Percentiles rank a stretch among this genome's conserved stretches.
These are phyloP conservation scores for Tricholauxania praeusta DNA, from an alignment of 2,888 invertebrate genomes.

Conservation along the genomic window DNA sequence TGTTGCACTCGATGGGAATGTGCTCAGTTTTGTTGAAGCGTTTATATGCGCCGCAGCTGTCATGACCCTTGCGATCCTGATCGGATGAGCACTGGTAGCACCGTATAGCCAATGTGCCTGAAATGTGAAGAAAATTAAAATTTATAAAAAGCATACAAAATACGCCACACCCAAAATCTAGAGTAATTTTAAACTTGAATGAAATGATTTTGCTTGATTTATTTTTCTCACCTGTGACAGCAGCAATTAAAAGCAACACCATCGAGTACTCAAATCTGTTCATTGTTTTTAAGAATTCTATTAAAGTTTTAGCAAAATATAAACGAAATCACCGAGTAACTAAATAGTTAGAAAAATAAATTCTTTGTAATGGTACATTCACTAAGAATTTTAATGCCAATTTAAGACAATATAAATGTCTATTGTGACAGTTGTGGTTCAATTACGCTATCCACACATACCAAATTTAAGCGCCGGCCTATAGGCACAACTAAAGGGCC, in stretches of 20 bases:
- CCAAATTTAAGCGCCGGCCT: no score
- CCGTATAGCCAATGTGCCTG: slow-evolving; percentile 74
- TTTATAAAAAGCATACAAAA: neutral
- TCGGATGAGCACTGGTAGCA: slow-evolving; percentile 95
- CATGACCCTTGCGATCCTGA: slow-evolving; percentile 79
- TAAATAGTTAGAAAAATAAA: no score
- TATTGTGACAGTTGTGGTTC: no score
- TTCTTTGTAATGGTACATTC: no score
- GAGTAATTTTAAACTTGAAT: neutral
- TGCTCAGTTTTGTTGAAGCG: slow-evolving; percentile 87
- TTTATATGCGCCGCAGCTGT: slow-evolving; percentile 91
- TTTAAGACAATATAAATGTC: no score
- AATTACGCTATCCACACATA: no score
- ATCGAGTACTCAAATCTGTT: neutral
- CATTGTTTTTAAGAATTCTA: neutral
- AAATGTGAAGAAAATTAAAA: slow-evolving; percentile 20
- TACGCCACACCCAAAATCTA: slow-evolving; percentile 46
- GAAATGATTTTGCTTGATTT: neutral
- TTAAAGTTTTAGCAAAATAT: neutral
- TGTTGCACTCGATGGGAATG: slow-evolving; percentile 92
- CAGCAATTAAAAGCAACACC: slow-evolving; percentile 26
- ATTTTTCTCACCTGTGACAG: slow-evolving; percentile 40
- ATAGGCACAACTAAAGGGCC: no score
- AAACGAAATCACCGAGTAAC: no score
- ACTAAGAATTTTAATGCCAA: no score